phyloP scores from a whole-genome alignment of 2,888 invertebrate species.

The Tenthredo distinguenda region DNA sequence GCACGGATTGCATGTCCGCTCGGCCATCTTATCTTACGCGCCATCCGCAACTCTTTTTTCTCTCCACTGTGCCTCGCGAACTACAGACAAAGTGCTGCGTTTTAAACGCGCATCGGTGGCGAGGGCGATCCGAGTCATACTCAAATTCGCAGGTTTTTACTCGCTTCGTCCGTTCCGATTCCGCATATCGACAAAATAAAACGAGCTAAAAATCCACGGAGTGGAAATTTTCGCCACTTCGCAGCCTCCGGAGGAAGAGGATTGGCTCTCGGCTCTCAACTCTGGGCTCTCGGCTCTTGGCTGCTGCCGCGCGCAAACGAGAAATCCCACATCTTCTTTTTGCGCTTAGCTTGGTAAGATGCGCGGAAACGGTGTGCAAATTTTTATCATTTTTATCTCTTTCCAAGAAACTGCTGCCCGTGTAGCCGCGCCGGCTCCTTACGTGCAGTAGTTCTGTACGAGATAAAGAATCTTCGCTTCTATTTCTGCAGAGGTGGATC shows the following conservation, averaged over 20 bases:
- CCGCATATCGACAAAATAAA: not conserved
- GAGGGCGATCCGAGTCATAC: slow-evolving; percentile 40
- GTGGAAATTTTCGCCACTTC: not conserved
- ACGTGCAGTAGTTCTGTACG: slow-evolving; percentile 38
- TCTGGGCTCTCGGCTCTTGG: not conserved
- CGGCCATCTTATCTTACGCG: slow-evolving; percentile 69
- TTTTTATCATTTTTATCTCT: slow-evolving; percentile 48
- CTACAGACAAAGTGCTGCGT: slow-evolving; percentile 51
- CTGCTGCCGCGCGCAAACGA: slow-evolving; percentile 23
- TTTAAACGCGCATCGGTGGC: slow-evolving; percentile 45
- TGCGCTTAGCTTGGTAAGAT: slow-evolving; percentile 31
- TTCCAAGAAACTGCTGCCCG: slow-evolving; percentile 38
- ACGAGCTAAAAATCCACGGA: not conserved
- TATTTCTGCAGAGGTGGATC: slow-evolving; percentile 47
- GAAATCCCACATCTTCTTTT: slow-evolving; percentile 41
- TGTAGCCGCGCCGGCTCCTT: not conserved
- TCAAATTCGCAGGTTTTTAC: not conserved
- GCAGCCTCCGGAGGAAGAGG: not conserved
- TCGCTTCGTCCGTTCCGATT: not conserved
- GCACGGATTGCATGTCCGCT: slow-evolving; percentile 70
- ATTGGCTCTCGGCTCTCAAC: not conserved
- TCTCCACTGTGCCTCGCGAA: not conserved
- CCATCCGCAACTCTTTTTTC: slow-evolving; percentile 60
- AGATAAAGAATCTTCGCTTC: slow-evolving; percentile 48
- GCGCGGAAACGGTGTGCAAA: slow-evolving; percentile 38